Evolutionary conservation across 2,113 vertebrate species (phyloP).

Genomic region (Mystacornis crossleyi): DNA sequence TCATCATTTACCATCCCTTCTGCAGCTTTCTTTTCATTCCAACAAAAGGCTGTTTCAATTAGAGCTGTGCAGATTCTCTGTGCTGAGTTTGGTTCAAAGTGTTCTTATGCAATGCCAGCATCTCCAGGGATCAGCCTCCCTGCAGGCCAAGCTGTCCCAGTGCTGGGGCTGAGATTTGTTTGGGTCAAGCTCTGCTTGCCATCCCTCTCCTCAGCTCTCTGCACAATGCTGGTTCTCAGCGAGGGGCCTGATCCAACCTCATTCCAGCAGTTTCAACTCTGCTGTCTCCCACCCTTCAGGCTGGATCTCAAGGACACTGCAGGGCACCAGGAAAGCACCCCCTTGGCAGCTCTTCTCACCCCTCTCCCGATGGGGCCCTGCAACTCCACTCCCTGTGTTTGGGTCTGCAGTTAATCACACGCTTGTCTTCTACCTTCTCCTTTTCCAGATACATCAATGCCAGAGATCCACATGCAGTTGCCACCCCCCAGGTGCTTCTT

Average conservation of each 20-base stretch:
- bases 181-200: not conserved
- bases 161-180: not conserved
- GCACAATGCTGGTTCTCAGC: not conserved
- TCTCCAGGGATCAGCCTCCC: not conserved
- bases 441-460: not conserved
- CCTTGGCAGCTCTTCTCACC: not conserved
- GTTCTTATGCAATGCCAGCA: constrained; percentile 3
- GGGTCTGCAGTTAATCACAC: not conserved
- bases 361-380: not conserved
- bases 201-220: not conserved
- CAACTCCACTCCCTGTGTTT: not conserved
- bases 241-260: not conserved
- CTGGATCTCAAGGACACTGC: accelerated
- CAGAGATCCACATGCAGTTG: not conserved
- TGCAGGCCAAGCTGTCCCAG: not conserved
- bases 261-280: not conserved
- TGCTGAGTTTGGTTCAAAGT: not conserved
- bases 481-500: not conserved
- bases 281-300: not conserved
- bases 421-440: not conserved
- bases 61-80: not conserved
- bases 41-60: constrained; percentile 21
- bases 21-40: constrained; percentile 14
- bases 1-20: constrained; percentile 14
- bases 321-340: not conserved